These are phyloP conservation scores for Heliothis virescens DNA, from an alignment of 1,140 invertebrate genomes.

Conservation along the genomic window DNA sequence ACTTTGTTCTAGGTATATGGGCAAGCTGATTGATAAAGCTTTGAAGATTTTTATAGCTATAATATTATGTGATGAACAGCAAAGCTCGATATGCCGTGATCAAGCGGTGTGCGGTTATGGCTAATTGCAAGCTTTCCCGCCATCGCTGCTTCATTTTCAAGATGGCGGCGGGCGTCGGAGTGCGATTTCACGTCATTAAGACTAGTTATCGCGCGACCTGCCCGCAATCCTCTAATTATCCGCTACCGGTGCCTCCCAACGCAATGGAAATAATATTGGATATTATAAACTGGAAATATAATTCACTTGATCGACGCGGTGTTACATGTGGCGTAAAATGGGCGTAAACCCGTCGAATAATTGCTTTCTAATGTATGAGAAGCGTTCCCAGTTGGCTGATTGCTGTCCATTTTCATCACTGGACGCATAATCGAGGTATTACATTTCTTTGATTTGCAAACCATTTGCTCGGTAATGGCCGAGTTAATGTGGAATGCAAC, in stretches of 20 bases:
- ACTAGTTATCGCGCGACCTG: conserved; percentile 78
- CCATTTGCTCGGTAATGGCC: background rate
- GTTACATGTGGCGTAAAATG: conserved; percentile 51
- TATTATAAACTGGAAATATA: conserved; percentile 73
- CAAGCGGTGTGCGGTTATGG: conserved; percentile 44
- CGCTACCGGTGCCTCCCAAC: conserved; percentile 61
- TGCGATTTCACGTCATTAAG: conserved; percentile 76
- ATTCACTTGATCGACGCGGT: conserved; percentile 51
- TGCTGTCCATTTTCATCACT: conserved; percentile 27
- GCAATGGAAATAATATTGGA: conserved; percentile 66
- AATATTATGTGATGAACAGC: background rate
- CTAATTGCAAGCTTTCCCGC: conserved; percentile 76
- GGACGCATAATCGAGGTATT: conserved; percentile 17
- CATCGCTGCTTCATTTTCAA: conserved; percentile 65
- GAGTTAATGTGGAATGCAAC: background rate
- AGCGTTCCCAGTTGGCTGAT: conserved; percentile 30
- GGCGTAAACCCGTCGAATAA: conserved; percentile 48
- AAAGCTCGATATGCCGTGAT: conserved; percentile 47
- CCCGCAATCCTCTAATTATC: conserved; percentile 77
- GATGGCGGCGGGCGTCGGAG: conserved; percentile 64
- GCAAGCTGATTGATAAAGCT: background rate
- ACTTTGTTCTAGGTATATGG: no score
- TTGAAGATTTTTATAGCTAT: background rate
- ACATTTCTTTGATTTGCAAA: conserved; percentile 17
- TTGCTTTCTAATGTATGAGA: conserved; percentile 48